Base-by-base conservation (phyloP, 92 coral and sea anemone species). In the Actinostola sp. region DNA sequence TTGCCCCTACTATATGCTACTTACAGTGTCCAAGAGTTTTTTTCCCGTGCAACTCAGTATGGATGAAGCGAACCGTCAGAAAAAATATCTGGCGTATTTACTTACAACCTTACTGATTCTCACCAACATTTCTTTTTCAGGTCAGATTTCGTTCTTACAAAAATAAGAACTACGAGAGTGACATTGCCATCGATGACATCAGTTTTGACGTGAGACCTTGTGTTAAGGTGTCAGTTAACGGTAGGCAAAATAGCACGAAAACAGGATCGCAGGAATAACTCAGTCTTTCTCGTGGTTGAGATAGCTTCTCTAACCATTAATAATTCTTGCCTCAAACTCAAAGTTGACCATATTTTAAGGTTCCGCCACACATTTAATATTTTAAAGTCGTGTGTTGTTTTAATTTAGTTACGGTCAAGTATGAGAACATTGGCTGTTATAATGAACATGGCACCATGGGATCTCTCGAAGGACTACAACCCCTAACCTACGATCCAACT, bases 101-200 rank as follows among this genome's bases (percentile, higher is more conserved):
- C 42, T 36, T 36, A 4, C 11, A 4, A 4, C 15, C 11, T 23
- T 21, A 20, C 48, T 26, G 3, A 26, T 34, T 34, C 12, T 34
- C 16, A 2, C 26, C 29, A 3, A 24, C 42, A 23, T 7, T 62
- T 62, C 35, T 66, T 66, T 33, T 71, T 57, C 64, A 71, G 77
- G 25, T 71, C 16, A 32, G 23, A 17, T 41, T 77, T 27, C 12
- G 24, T 30, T 69, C 77, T 8, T n/a, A 3, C n/a, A 31, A 35
- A 19, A 66, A 58, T 30, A 49, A 71, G 33, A 55, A 66, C 42
- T 60, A 49, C 33, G 48, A 51, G 64, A 70, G 79, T 52, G 85
- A 79, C 45, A 24, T 71, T 25, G 85, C 85, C 14, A 57, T 79
- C 11, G 85, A 79, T 36, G 85, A 79, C 64, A 34, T 79, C 38